Evolutionary conservation across 2,888 invertebrate genomes (phyloP).

Genomic region (Meteorus colon): DNA sequence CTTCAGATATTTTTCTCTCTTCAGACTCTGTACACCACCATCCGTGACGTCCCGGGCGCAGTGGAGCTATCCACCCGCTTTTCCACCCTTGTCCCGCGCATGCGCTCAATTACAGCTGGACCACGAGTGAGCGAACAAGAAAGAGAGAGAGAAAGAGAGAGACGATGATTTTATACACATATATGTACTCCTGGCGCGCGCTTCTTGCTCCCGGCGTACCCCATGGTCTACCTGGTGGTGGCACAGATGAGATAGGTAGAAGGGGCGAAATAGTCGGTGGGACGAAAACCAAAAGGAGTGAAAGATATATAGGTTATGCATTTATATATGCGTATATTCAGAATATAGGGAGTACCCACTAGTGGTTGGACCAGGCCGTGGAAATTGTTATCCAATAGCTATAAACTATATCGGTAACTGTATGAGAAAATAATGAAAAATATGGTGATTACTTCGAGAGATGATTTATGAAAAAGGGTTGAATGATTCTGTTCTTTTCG

Average conservation of each 20-base stretch:
- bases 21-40: conserved; percentile 60
- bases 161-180: background rate
- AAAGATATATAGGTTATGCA: background rate
- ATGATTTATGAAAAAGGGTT: background rate
- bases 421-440: background rate
- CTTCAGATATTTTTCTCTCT: conserved; percentile 19
- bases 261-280: background rate
- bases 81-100: conserved; percentile 68
- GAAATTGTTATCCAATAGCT: background rate
- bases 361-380: conserved; percentile 7
- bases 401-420: background rate
- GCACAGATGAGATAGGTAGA: background rate
- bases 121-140: background rate
- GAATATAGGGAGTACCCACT: background rate
- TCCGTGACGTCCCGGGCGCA: conserved; percentile 71
- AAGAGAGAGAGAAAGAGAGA: background rate
- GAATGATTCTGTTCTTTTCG: no score
- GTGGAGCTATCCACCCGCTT: conserved; percentile 69
- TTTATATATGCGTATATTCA: background rate
- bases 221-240: background rate
- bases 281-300: background rate
- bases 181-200: conserved; percentile 12
- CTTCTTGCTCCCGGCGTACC: conserved; percentile 14
- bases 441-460: background rate
- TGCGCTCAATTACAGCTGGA: conserved; percentile 53